These are phyloP conservation scores for Toxostoma redivivum DNA, from an alignment of 2,113 vertebrate genomes.

Conservation along the genomic window DNA sequence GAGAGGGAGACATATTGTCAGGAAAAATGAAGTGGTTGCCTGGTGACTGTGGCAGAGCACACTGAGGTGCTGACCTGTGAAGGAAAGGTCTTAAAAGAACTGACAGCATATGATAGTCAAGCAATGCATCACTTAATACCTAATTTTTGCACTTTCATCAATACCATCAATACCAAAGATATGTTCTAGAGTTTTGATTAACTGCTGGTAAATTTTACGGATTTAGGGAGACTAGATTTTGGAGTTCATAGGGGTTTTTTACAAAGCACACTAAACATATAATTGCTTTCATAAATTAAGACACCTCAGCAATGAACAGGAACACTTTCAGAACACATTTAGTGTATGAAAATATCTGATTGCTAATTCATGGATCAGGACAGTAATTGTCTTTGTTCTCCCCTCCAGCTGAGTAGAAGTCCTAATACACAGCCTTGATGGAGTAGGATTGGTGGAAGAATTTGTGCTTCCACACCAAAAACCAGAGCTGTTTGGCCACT, in stretches of 20 bases:
- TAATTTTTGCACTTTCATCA: neutral
- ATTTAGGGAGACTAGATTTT: neutral
- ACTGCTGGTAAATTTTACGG: neutral
- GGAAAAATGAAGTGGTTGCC: neutral
- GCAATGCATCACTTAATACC: neutral
- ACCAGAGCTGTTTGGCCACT: neutral
- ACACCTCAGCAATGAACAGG: neutral
- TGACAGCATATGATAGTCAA: neutral
- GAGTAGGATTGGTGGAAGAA: neutral
- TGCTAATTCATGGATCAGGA: neutral
- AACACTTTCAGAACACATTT: neutral
- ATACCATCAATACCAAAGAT: neutral
- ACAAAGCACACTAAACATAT: neutral
- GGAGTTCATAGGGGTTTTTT: neutral
- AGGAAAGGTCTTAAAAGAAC: neutral
- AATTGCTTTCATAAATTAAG: neutral
- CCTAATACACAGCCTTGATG: neutral
- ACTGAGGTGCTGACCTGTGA: neutral
- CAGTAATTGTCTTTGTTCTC: neutral
- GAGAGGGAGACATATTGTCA: neutral
- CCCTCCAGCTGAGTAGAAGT: neutral
- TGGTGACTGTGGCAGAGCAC: neutral
- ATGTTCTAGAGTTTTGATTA: neutral
- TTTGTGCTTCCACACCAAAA: neutral
- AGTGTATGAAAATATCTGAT: neutral